Conservation (phyloP, 2,888 invertebrate genomes). For the Mycalesis mineus region DNA sequence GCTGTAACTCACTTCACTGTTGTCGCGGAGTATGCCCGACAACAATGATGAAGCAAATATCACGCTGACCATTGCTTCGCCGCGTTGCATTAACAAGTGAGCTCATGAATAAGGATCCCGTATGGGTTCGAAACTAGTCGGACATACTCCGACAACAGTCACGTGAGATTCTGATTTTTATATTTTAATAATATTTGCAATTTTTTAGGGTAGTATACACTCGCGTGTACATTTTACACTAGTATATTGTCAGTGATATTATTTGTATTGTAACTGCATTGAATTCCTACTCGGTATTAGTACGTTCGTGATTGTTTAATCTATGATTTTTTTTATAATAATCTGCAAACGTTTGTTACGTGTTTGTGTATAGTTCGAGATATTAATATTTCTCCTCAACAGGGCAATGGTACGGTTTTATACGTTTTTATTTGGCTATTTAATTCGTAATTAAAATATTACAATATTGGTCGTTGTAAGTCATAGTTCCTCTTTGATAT, state of each 20-base stretch:
- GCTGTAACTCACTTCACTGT: no score
- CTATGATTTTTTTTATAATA: neutral
- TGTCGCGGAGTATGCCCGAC: no score
- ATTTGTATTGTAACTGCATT: constrained; percentile 48
- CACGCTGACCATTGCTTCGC: no score
- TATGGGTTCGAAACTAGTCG: no score
- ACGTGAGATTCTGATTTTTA: no score
- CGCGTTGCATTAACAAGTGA: no score
- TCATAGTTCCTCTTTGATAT: constrained; percentile 48
- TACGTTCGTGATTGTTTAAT: constrained; percentile 4
- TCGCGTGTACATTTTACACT: constrained; percentile 37
- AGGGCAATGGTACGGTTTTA: constrained; percentile 29
- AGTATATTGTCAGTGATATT: constrained; percentile 63
- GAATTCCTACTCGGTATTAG: constrained; percentile 18
- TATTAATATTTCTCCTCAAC: constrained; percentile 22
- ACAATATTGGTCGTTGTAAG: constrained; percentile 24
- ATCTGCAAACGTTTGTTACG: neutral
- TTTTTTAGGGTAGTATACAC: constrained; percentile 11
- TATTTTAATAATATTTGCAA: no score
- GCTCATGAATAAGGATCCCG: no score
- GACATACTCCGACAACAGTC: no score
- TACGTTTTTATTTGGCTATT: constrained; percentile 20
- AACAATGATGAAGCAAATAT: no score
- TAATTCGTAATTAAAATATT: neutral
- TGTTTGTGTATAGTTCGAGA: constrained; percentile 13